Base-by-base conservation (phyloP, 2,888 invertebrate genomes). In the Osmoderma eremita region DNA sequence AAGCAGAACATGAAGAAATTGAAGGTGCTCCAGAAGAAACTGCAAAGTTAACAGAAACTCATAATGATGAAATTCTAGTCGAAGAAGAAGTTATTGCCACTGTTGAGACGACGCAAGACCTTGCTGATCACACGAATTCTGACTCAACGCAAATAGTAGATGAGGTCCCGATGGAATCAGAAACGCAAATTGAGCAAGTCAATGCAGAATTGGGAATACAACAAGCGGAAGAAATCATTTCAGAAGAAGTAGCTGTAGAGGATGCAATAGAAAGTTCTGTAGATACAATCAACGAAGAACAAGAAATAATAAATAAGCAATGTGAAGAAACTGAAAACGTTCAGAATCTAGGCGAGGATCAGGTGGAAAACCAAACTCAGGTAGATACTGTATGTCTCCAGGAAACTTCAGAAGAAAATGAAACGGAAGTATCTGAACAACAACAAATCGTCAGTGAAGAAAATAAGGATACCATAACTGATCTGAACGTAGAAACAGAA, bases 1-100 rank as follows among this genome's bases (percentile, higher is more conserved):
- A 24, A 24, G n/a, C 58, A 51, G 38, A 61, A 53, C 63, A 63
- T 3, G 65, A 54, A 30, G 10, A 10, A 22, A 18, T 12, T 15
- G 65, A 54, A 20, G 39, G 18, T 30, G 12, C 18, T 4, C 30
- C 20, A 20, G 45, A 17, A 10, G 17, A 17, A 24, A 12, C 5
- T 5, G 41, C 18, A 39, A 53, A 4, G 5, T 10, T 38, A 18
- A 3, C 12, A 2, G 53, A 53, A 18, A 17, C 18, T 17, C 15
- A 53, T 53, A 39, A 15, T 3, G 18, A 65, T 18, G 17, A 56
- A 20, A 8, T 20, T 30, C 6, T 10, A 12, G 45, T 18, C 39
- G 41, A 2, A 17, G 42, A 13, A 8, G 36, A 41, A 30, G 2
- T 8, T 12, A 54, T 5, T 6, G 18, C 49, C 6, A 24, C 22